phyloP scores from a whole-genome alignment of 1,140 invertebrate genomes.

The Battus philenor region DNA sequence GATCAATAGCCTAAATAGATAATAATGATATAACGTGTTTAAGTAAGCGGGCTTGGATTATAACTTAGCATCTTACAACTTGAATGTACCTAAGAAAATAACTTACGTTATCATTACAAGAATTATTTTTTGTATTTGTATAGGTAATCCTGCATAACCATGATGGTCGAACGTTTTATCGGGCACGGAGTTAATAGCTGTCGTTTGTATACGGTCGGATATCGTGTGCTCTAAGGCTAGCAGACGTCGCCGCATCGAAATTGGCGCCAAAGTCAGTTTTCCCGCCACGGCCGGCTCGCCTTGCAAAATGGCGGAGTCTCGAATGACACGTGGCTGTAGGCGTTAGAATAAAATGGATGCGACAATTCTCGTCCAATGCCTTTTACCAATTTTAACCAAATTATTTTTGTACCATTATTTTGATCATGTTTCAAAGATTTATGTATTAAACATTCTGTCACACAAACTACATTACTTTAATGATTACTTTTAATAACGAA shows the following conservation, averaged over 20 bases:
- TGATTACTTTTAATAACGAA: too few species aligned
- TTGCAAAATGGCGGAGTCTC: conserved; percentile 70
- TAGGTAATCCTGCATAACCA: conserved; percentile 29
- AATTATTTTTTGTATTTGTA: conserved; percentile 53
- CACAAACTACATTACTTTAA: too few species aligned
- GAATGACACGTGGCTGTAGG: conserved; percentile 53
- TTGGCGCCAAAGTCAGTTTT: conserved; percentile 73
- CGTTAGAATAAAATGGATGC: conserved; percentile 46
- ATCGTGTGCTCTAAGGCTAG: conserved; percentile 31
- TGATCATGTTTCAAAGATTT: too few species aligned
- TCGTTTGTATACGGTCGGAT: conserved; percentile 41
- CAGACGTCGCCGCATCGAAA: conserved; percentile 51
- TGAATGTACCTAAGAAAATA: too few species aligned
- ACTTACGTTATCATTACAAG: conserved; percentile 62
- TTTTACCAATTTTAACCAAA: too few species aligned
- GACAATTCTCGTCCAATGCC: too few species aligned
- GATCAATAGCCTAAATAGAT: too few species aligned
- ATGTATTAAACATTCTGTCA: too few species aligned
- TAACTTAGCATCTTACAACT: too few species aligned
- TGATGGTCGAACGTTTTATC: conserved; percentile 17
- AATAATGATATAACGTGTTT: too few species aligned
- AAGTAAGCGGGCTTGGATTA: too few species aligned
- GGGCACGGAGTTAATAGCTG: conserved; percentile 20
- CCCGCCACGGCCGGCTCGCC: conserved; percentile 64
- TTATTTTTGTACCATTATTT: too few species aligned